phyloP scores from a whole-genome alignment of 2,888 invertebrate species.

The Linnaemya tessellans region DNA sequence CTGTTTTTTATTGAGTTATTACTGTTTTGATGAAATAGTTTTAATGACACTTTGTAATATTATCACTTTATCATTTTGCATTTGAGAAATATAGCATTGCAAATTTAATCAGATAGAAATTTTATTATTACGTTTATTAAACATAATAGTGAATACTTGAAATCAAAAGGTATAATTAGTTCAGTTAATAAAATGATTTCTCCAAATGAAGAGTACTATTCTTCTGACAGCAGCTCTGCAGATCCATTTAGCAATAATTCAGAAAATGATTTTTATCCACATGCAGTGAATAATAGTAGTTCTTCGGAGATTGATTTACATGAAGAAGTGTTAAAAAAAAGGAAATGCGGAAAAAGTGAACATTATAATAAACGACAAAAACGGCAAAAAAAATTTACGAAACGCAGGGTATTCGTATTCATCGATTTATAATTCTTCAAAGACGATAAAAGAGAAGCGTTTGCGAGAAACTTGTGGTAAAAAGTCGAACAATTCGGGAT shows the following conservation, averaged over 20 bases:
- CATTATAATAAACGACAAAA: constrained; percentile 34
- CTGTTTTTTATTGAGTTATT: too few species aligned
- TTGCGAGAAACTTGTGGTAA: constrained; percentile 36
- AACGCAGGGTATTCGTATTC: constrained; percentile 21
- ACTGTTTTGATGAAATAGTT: too few species aligned
- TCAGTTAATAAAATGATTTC: neutral
- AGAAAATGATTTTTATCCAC: constrained; percentile 17
- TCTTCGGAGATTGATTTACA: neutral
- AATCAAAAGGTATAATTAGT: constrained; percentile 1
- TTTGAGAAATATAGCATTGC: constrained; percentile 23
- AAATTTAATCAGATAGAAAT: constrained; percentile 17
- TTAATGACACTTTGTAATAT: too few species aligned
- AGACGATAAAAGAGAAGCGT: constrained; percentile 41
- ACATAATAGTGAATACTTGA: too few species aligned
- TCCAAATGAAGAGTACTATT: constrained; percentile 12
- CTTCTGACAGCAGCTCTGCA: neutral
- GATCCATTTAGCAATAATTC: constrained; percentile 15
- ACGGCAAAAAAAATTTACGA: constrained; percentile 29
- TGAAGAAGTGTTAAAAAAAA: neutral
- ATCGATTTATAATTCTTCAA: constrained; percentile 35
- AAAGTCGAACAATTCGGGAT: constrained; percentile 22
- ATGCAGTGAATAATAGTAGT: constrained; percentile 2
- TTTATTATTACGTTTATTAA: too few species aligned
- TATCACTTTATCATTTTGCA: constrained; percentile 22
- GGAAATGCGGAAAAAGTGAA: constrained; percentile 5